phyloP scores from a whole-genome alignment of 2,888 invertebrate species.

The Endomychus coccineus region DNA sequence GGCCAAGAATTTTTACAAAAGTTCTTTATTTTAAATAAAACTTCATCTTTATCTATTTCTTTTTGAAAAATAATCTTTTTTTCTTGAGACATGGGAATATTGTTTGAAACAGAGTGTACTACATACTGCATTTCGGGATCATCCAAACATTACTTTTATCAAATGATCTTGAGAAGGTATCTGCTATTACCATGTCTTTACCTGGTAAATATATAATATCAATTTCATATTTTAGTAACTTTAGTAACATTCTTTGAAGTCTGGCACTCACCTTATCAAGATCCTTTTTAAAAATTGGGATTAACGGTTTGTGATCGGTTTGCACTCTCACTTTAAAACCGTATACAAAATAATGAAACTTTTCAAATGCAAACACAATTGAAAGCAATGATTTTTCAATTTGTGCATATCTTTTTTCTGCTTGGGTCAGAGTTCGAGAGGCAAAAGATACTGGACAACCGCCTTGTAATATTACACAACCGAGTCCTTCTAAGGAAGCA shows the following conservation, averaged over 20 bases:
- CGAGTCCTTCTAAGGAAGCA: conserved; percentile 16
- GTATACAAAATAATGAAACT: conserved; percentile 34
- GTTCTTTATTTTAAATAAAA: conserved; percentile 10
- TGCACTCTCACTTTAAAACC: conserved; percentile 26
- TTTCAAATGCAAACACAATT: conserved; percentile 29
- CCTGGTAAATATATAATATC: conserved; percentile 18
- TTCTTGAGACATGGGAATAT: conserved; percentile 10
- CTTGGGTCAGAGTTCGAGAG: conserved; percentile 16
- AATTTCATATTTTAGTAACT: conserved; percentile 17
- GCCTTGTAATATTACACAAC: conserved; percentile 18
- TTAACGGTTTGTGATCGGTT: conserved; percentile 31
- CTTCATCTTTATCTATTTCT: conserved; percentile 11
- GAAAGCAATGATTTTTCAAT: conserved; percentile 35
- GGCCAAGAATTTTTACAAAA: conserved; percentile 9
- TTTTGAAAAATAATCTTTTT: conserved; percentile 11
- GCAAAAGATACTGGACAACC: conserved; percentile 20
- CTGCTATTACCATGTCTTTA: conserved; percentile 20
- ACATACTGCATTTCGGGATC: conserved; percentile 7
- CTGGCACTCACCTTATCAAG: too few relatives aligned
- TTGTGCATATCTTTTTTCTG: conserved; percentile 27
- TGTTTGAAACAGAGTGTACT: conserved; percentile 1
- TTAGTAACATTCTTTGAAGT: too few relatives aligned
- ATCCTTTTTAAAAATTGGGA: conserved; percentile 14
- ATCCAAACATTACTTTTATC: too few relatives aligned
- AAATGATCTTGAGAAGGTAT: too few relatives aligned